Conservation (phyloP, 2,888 invertebrate genomes). For the Cryptocheilus praepositus region DNA sequence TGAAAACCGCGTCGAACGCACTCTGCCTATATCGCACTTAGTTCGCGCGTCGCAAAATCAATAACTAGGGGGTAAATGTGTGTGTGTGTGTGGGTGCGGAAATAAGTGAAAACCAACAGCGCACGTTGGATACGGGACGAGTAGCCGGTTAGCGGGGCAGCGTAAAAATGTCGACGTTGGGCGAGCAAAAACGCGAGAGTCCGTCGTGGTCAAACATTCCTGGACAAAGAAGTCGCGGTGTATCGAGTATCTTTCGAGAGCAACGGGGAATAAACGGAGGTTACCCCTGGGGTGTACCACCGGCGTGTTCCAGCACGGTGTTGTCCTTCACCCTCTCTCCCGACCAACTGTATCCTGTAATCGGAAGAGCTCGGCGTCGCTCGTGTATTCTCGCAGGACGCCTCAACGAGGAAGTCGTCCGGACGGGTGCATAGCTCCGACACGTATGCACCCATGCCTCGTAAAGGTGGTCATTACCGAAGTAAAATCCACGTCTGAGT, state of each 20-base stretch:
- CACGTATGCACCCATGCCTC: conserved; percentile 10
- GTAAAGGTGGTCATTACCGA: conserved; percentile 8
- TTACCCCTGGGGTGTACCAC: conserved; percentile 38
- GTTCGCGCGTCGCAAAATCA: too few relatives aligned
- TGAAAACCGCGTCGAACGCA: too few relatives aligned
- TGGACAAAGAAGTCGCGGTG: conserved; percentile 1
- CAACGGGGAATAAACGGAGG: conserved; percentile 41
- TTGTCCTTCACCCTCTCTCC: conserved; percentile 40
- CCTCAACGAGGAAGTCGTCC: conserved; percentile 24
- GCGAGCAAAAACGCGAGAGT: too few relatives aligned
- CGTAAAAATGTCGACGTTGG: too few relatives aligned
- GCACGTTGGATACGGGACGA: too few relatives aligned
- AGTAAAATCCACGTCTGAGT: conserved; percentile 3
- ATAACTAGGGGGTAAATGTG: too few relatives aligned
- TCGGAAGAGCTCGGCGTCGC: conserved; percentile 46
- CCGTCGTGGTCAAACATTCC: too few relatives aligned
- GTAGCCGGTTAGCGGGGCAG: too few relatives aligned
- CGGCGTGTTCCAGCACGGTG: conserved; percentile 13
- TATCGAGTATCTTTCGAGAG: conserved; percentile 39
- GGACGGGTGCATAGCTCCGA: too few relatives aligned
- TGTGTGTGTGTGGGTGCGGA: background rate
- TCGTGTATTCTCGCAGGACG: conserved; percentile 42
- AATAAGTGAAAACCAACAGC: too few relatives aligned
- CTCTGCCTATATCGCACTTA: too few relatives aligned
- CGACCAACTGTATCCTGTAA: conserved; percentile 37